A percentile compares a stretch with the other conserved stretches of the same genome.
Evolutionary conservation across 2,797 vertebrate genomes (phyloP).

Genomic region (Menidia menidia): DNA sequence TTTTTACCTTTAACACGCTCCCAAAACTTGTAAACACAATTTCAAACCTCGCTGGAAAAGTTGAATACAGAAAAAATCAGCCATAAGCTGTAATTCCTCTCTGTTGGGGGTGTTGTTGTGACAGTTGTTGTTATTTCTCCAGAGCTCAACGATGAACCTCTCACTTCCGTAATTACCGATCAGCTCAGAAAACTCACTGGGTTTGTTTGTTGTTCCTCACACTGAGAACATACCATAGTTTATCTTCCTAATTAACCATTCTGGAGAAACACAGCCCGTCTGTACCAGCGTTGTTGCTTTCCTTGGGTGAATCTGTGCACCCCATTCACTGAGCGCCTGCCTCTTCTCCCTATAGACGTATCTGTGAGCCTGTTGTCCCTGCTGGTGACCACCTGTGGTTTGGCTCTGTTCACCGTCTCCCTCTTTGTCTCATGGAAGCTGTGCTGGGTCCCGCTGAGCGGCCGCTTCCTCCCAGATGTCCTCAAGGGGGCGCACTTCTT

Average conservation of each 20-base stretch:
- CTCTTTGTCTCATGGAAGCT: slow-evolving; percentile 99
- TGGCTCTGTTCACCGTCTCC: slow-evolving; percentile 95
- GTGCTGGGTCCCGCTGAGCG: slow-evolving; percentile 96
- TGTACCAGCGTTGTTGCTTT: slow-evolving; percentile 17
- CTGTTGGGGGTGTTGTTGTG: slow-evolving; percentile 2
- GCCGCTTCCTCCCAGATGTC: slow-evolving; percentile 87
- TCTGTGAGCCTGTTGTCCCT: slow-evolving; percentile 95
- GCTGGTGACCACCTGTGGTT: slow-evolving; percentile 95
- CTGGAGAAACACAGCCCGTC: slow-evolving; percentile 35
- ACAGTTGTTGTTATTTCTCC: neutral
- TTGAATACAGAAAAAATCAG: neutral
- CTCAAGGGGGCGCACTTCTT: slow-evolving; percentile 87
- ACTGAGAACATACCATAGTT: slow-evolving; percentile 2
- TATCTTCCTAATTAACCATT: slow-evolving; percentile 14
- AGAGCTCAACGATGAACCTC: neutral
- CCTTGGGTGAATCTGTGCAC: slow-evolving; percentile 12
- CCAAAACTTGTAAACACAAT: neutral
- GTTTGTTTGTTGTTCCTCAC: slow-evolving; percentile 6
- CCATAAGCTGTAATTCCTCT: neutral
- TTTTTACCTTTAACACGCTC: neutral
- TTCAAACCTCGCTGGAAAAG: neutral
- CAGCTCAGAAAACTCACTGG: too few relatives aligned
- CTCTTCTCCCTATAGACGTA: slow-evolving; percentile 85
- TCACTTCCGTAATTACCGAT: too few relatives aligned
- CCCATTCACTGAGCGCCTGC: slow-evolving; percentile 26